These are phyloP conservation scores for Erythrolamprus reginae DNA, from an alignment of 2,113 vertebrate species.

Conservation along the genomic window DNA sequence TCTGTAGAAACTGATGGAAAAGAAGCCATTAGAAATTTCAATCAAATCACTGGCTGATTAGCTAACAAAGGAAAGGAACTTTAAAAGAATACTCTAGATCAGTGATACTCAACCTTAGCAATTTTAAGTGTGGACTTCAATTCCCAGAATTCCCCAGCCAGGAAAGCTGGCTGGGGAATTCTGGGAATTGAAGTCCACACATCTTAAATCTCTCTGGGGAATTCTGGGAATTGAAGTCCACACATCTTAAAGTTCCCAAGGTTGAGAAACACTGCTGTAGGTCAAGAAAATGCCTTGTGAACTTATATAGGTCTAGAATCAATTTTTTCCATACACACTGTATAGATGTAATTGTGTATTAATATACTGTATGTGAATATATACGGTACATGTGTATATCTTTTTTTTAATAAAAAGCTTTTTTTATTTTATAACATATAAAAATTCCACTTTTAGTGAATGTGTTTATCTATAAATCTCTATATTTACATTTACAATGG, in stretches of 20 bases:
- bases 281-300: background rate
- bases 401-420: no score
- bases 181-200: background rate
- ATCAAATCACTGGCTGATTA: background rate
- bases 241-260: background rate
- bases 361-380: background rate
- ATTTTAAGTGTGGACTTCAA: background rate
- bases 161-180: background rate
- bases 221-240: background rate
- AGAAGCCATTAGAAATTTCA: constrained; percentile 42
- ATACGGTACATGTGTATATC: background rate
- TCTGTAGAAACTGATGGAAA: constrained; percentile 31
- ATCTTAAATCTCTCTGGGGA: background rate
- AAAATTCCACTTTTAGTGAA: no score
- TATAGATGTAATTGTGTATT: background rate
- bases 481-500: background rate
- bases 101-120: background rate
- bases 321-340: background rate
- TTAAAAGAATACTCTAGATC: constrained; percentile 1
- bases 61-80: background rate
- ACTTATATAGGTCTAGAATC: background rate
- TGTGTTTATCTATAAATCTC: background rate
- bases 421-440: no score
- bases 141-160: background rate
- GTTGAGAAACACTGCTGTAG: background rate